Conservation (phyloP, 64 coral and sea anemone genomes). For the Hydrozoanthus tunicans region DNA sequence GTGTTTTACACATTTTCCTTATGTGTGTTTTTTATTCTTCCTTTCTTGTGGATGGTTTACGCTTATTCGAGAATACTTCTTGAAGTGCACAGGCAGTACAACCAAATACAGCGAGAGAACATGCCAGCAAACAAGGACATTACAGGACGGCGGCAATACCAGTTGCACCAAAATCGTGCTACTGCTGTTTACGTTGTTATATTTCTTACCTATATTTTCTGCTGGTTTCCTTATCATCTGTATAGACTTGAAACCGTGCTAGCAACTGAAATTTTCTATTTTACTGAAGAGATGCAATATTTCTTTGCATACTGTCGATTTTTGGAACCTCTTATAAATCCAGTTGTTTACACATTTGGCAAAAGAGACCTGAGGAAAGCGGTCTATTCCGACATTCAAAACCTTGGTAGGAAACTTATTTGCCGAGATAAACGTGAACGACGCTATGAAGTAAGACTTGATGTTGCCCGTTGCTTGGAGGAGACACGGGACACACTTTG, state of each 20-base stretch:
- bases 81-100: background rate
- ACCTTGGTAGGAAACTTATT: background rate
- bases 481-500: slow-evolving; percentile 12
- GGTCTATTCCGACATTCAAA: slow-evolving; percentile 9
- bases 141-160: background rate
- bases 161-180: background rate
- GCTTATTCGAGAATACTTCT: slow-evolving; percentile 12
- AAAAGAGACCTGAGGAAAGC: slow-evolving; percentile 41
- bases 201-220: slow-evolving; percentile 4
- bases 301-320: slow-evolving; percentile 24
- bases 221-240: slow-evolving; percentile 28
- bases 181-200: background rate
- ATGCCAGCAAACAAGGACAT: background rate
- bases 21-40: background rate
- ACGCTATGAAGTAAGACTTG: background rate
- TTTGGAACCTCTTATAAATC: slow-evolving; percentile 34
- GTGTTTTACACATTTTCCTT: background rate
- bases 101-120: slow-evolving; percentile 24
- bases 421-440: background rate
- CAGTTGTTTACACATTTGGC: slow-evolving; percentile 37
- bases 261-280: background rate
- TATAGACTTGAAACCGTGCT: background rate
- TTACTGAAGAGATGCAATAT: background rate
- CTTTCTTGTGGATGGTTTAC: slow-evolving; percentile 21
- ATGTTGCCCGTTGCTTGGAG: background rate